Evolutionary conservation across 2,113 vertebrate species (phyloP).

Genomic region (Harpagus bidentatus): DNA sequence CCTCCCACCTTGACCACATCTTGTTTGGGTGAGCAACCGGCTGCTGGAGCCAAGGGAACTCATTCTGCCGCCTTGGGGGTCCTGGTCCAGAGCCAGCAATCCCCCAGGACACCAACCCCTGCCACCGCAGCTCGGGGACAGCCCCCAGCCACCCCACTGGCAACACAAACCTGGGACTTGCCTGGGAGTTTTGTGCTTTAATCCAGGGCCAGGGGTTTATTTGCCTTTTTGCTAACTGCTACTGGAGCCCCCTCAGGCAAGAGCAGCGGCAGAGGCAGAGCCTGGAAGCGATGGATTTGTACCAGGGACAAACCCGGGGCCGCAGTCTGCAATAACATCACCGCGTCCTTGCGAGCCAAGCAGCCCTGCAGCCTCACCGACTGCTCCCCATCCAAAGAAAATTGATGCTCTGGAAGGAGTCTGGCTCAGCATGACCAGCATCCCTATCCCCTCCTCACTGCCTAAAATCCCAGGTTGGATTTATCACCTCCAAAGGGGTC

Average conservation of each 20-base stretch:
- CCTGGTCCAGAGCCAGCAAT: not conserved
- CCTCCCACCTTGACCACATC: not conserved
- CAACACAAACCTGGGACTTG: not conserved
- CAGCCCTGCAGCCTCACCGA: not conserved
- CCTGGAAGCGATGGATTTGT: not conserved
- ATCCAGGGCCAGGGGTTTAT: not conserved
- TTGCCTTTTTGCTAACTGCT: not conserved
- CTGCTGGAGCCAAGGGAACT: not conserved
- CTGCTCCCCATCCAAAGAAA: not conserved
- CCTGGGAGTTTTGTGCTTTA: not conserved
- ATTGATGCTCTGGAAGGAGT: fast-evolving
- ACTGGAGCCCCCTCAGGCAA: not conserved
- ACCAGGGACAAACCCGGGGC: not conserved
- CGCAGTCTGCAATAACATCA: not conserved
- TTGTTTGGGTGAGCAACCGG: not conserved
- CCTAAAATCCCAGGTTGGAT: not conserved
- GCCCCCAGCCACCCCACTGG: not conserved
- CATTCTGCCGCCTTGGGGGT: not conserved
- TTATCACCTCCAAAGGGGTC: not conserved
- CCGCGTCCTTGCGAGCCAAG: fast-evolving
- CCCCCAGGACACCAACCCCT: not conserved
- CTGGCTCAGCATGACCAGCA: fast-evolving
- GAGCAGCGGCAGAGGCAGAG: not conserved
- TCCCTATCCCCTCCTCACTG: not conserved
- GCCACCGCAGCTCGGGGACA: not conserved